Conservation (phyloP, 2,113 vertebrate species). For the Dicerorhinus sumatrensis region DNA sequence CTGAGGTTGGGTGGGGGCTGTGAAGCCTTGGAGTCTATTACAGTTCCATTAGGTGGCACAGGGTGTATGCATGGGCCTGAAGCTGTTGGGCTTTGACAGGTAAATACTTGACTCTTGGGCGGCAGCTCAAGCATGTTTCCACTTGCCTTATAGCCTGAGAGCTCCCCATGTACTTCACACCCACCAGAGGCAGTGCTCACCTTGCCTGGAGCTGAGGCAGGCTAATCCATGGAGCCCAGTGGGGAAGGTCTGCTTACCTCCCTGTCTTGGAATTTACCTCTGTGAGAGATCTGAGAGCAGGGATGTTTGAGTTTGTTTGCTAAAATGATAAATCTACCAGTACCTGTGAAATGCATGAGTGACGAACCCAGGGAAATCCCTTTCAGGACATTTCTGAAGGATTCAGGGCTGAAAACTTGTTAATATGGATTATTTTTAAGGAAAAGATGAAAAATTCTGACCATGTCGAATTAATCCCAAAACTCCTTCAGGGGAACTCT, state of each 20-base stretch:
- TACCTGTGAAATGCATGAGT: neutral
- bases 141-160: slow-evolving; percentile 81
- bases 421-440: neutral
- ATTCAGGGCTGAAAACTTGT: neutral
- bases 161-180: slow-evolving; percentile 66
- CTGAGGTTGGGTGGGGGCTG: slow-evolving; percentile 67
- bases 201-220: slow-evolving; percentile 69
- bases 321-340: neutral
- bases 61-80: slow-evolving; percentile 78
- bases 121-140: slow-evolving; percentile 80
- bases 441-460: neutral
- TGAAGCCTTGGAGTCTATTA: slow-evolving; percentile 76
- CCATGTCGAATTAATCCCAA: neutral
- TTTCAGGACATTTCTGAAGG: neutral
- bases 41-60: slow-evolving; percentile 76
- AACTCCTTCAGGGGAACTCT: neutral
- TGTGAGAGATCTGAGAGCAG: neutral
- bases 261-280: slow-evolving; percentile 54
- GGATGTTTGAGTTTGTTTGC: slow-evolving; percentile 50
- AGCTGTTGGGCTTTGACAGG: slow-evolving; percentile 81
- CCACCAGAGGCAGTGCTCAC: slow-evolving; percentile 67
- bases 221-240: neutral
- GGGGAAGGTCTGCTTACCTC: slow-evolving; percentile 58
- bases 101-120: slow-evolving; percentile 82
- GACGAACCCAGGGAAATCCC: neutral